A percentile compares a stretch with the other conserved stretches of the same genome.
phyloP scores from a whole-genome alignment of 1,140 invertebrate genomes.

The Tenebrio molitor region DNA sequence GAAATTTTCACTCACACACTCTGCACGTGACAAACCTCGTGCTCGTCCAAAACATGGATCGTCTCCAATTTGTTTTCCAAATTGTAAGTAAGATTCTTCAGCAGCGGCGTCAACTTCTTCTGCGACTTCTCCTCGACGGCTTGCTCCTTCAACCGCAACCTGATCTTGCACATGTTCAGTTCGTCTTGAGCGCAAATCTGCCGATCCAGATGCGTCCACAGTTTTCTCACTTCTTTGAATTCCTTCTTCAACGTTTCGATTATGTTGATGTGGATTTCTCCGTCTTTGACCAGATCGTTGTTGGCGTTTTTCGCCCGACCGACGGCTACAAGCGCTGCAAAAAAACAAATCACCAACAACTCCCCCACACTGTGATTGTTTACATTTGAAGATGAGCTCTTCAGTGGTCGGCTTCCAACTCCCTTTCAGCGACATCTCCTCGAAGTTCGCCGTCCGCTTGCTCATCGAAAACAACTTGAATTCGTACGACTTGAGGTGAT shows the following conservation, averaged over 20 bases:
- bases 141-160: conserved; percentile 70
- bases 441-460: conserved; percentile 49
- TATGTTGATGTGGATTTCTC: conserved; percentile 70
- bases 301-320: conserved; percentile 56
- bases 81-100: conserved; percentile 59
- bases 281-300: conserved; percentile 68
- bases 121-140: conserved; percentile 52
- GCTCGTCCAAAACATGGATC: conserved; percentile 68
- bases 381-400: conserved; percentile 71
- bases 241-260: conserved; percentile 77
- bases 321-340: conserved; percentile 57
- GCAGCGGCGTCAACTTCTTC: conserved; percentile 53
- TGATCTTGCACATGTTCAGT: conserved; percentile 80
- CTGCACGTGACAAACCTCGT: conserved; percentile 70
- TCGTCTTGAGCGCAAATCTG: conserved; percentile 79
- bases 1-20: too few species aligned
- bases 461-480: conserved; percentile 67
- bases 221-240: conserved; percentile 73
- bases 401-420: conserved; percentile 69
- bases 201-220: conserved; percentile 75
- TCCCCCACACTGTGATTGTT: conserved; percentile 13
- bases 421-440: conserved; percentile 64
- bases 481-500: conserved; percentile 71
- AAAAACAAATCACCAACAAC: conserved; percentile 49
- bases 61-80: conserved; percentile 63